Evolutionary conservation across 2,888 invertebrate species (phyloP), one percentile per base, ranked within the genome.

Genomic region (Dione juno): DNA sequence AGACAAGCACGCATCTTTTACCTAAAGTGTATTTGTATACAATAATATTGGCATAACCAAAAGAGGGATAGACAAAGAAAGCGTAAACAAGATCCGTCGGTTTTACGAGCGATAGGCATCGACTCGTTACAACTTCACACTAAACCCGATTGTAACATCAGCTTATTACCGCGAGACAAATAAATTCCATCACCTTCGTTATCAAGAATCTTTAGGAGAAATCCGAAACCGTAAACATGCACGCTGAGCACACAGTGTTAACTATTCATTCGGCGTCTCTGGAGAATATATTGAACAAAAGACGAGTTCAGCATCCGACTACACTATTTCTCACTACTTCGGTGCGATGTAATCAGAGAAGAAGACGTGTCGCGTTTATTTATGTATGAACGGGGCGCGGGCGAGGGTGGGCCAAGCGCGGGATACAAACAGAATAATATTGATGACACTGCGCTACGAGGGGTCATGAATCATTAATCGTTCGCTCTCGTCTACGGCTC

Each of bases 391-490:
- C 86, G 81, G 89, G 92, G 90, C 88, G 90, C 88, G 86, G 91
- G 91, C 83, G 89, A 90, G 92, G 92, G 92, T 89, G 91, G 91
- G 84, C 91, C 87, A 84, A 88, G 88, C 88, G 88, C 86, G 88
- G 85, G 92, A 88, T 92, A 93, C 93, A 92, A 93, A 93, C 93
- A 92, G 93, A 93, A 93, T 93, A 93, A 93, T 93, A 93, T 93
- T 93, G 93, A 93, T 93, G 93, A 93, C 93, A 92, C 90, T 88
- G 88, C 89, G 88, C 90, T 88, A 86, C 88, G 90, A 92, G 90
- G 91, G 93, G 92, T 93, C 93, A 93, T 93, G 93, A 93, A 93
- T 92, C 93, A 93, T 93, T 93, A 93, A 93, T 93, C 92, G 92
- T 92, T 86, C 84, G 84, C 89, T 89, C 90, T 87, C 88, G 84